phyloP scores from a whole-genome alignment of 2,113 vertebrate genomes.

The Poecilia latipinna region DNA sequence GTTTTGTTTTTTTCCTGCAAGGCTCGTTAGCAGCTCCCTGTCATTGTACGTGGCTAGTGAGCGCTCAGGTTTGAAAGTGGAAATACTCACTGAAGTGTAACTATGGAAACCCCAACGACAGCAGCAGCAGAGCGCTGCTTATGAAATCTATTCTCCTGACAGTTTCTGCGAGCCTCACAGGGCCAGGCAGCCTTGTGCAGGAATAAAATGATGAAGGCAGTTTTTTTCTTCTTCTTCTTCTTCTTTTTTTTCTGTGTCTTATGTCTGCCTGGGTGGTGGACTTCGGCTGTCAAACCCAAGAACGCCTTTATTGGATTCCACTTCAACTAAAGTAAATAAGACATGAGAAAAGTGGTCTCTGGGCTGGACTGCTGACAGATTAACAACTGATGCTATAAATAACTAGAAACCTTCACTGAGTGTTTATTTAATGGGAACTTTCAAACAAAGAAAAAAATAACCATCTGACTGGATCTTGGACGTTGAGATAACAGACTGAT shows the following conservation, averaged over 20 bases:
- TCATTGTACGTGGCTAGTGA: background rate
- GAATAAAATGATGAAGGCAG: background rate
- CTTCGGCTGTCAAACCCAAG: conserved; percentile 40
- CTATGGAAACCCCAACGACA: conserved; percentile 40
- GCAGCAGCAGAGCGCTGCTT: conserved; percentile 13
- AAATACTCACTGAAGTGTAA: conserved; percentile 24
- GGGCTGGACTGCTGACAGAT: conserved; percentile 46
- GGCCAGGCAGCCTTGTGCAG: conserved; percentile 6
- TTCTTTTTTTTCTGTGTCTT: background rate
- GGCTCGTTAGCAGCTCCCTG: conserved; percentile 3
- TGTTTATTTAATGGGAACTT: conserved; percentile 11
- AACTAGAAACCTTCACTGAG: conserved; percentile 20
- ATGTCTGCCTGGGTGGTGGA: conserved; percentile 45
- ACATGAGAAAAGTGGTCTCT: conserved; percentile 27
- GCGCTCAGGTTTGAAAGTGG: conserved; percentile 2
- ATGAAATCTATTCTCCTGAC: conserved; percentile 33
- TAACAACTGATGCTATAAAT: conserved; percentile 38
- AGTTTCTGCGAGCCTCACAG: conserved; percentile 1
- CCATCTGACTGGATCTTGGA: background rate
- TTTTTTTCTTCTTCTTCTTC: background rate
- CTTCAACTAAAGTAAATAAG: conserved; percentile 47
- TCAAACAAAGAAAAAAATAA: conserved; percentile 3
- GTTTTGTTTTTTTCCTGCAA: background rate
- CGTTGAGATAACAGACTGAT: background rate
- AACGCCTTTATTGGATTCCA: conserved; percentile 54